Base-by-base conservation (phyloP, 2,888 invertebrate genomes). In the Sinohyriopsis cumingii region DNA sequence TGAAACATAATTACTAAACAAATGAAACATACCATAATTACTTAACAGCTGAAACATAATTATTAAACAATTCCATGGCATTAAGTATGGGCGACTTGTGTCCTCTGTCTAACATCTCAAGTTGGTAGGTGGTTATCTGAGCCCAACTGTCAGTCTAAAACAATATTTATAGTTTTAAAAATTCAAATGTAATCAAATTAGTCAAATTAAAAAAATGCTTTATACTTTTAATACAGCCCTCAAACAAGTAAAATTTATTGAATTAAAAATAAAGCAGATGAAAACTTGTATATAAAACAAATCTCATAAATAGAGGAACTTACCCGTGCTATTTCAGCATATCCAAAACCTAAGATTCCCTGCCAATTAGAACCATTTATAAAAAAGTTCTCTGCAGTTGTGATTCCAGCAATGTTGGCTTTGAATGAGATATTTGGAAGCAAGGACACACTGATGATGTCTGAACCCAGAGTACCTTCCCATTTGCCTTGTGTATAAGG, bases 331-430 rank as follows among this genome's bases (percentile, higher is more conserved):
- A 89, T 85, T 54, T 78, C 81, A 59, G 81, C 78, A 75, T 93
- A 93, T 1, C 92, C 93, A 59, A 93, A 81, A 3, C 93, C 93
- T 24, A 93, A 87, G 59, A 93, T 92, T 68, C 93, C 91, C 91
- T 93, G 93, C 93, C 93, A 93, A 71, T 92, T 91, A 6, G 93
- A 92, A 9, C 92, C 92, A 83, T 92, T 92, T 86, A 92, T 92
- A 79, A 92, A 93, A 85, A 93, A 93, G 64, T 92, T 91, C 65
- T 91, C 89, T 60, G 93, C 92, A 45, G 91, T 89, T 12, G 91
- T 91, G 71, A 93, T 93, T 25, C 92, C 91, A 18, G 93, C 93
- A 63, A 93, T 90, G 73, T 92, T 90, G 19, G 81, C 77, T 63
- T 89, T 89, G 1, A 93, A 91, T 20, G 84, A 80, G 15, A 86